Evolutionary conservation across 2,797 vertebrate genomes (phyloP).

Genomic region (Tadarida brasiliensis): DNA sequence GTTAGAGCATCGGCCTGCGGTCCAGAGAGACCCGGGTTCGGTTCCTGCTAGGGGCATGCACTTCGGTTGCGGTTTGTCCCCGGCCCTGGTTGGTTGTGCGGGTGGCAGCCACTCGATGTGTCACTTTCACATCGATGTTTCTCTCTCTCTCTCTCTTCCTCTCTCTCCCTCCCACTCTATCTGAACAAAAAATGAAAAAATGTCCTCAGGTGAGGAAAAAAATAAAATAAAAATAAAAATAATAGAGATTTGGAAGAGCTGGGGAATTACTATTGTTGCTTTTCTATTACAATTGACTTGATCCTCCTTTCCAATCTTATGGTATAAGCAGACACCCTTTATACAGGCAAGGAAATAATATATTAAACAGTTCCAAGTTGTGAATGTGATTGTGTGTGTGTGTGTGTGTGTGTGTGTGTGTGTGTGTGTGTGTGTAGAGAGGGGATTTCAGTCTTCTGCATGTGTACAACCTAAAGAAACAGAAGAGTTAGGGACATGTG

Average conservation of each 20-base stretch:
- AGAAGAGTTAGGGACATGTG: neutral
- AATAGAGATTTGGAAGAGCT: constrained; percentile 55
- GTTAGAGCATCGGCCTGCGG: no score
- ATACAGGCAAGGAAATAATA: constrained; percentile 9
- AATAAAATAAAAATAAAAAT: no score
- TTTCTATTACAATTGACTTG: constrained; percentile 50
- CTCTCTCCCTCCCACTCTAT: no score
- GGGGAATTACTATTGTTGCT: neutral
- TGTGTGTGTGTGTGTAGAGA: neutral
- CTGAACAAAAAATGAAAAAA: no score
- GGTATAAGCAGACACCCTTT: constrained; percentile 24
- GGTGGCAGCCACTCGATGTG: no score
- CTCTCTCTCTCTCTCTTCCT: no score
- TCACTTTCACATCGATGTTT: no score
- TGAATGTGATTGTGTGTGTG: neutral
- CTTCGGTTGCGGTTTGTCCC: no score
- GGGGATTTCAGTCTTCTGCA: neutral
- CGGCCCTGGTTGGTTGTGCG: no score
- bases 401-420: neutral
- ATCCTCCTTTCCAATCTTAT: neutral
- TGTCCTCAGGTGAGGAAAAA: no score
- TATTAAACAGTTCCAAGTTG: neutral
- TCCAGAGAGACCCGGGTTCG: no score
- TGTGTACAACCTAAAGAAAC: neutral
- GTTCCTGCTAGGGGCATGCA: no score